phyloP scores from a whole-genome alignment of 2,888 invertebrate genomes.

The Mycalesis mineus region DNA sequence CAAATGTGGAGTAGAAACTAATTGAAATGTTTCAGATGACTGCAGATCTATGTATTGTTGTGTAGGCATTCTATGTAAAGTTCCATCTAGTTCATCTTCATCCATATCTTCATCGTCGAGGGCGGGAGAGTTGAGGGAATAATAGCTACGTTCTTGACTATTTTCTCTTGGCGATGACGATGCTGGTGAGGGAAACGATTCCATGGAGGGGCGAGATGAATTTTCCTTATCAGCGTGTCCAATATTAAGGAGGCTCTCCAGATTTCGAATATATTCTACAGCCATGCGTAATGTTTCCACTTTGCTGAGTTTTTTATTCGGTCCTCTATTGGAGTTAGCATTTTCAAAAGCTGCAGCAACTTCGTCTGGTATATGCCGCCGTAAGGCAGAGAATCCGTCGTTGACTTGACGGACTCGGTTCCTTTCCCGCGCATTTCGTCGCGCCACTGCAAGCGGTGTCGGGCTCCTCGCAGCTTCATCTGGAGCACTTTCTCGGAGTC shows the following conservation, averaged over 20 bases:
- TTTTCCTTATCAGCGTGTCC: constrained; percentile 79
- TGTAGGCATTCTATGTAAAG: constrained; percentile 65
- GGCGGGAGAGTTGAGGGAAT: constrained; percentile 64
- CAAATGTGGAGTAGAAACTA: constrained; percentile 76
- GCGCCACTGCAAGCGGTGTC: constrained; percentile 88
- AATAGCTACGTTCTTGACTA: constrained; percentile 74
- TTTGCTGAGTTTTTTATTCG: constrained; percentile 89
- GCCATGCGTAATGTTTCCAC: constrained; percentile 94
- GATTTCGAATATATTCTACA: constrained; percentile 90
- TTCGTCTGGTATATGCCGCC: constrained; percentile 91
- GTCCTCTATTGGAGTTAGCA: constrained; percentile 81
- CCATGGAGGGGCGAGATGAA: constrained; percentile 56
- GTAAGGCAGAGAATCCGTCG: constrained; percentile 91
- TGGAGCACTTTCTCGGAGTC: constrained; percentile 62
- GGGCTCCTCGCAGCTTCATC: constrained; percentile 76
- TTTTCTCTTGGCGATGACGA: constrained; percentile 73
- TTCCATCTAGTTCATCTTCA: constrained; percentile 66
- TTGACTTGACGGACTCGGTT: constrained; percentile 96
- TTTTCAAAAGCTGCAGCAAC: constrained; percentile 84
- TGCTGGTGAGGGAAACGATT: constrained; percentile 73
- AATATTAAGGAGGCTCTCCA: constrained; percentile 85
- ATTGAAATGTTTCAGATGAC: constrained; percentile 80
- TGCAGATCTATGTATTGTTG: constrained; percentile 80
- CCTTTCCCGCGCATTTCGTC: constrained; percentile 94
- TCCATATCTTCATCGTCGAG: constrained; percentile 68